Evolutionary conservation across 2,888 invertebrate species (phyloP), one percentile per base, ranked within the genome.

Genomic region (Xanthia icteritia): DNA sequence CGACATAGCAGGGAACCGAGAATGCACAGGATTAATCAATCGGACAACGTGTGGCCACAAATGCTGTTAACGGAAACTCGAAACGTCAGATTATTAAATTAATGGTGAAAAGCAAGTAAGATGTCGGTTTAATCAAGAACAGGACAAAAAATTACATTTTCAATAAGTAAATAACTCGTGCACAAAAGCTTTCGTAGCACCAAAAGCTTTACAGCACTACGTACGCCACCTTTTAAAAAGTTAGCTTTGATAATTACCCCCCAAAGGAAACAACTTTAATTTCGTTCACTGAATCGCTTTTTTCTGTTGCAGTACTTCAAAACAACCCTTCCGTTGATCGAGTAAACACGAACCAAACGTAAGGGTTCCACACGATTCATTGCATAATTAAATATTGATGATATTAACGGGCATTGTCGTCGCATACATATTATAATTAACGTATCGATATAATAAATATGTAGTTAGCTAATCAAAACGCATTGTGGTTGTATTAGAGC

Each of bases 401-500:
- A 69, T 77, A 86, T 77, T 77, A 83, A 79, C 83, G 77, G 76
- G n/a, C n/a, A 86, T 86, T 86, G 83, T 86, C 83, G 75, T 65
- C 70, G 67, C 56, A 54, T 73, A 79, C 70, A 74, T 72, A 76
- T 70, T 76, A 77, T 76, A 73, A 77, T 78, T 76, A 76, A 76
- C 68, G 72, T 82, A 83, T 84, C 78, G 73, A 84, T 84, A 86
- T 77, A 84, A 86, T 83, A 86, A 79, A 85, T 84, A 75, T 75
- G 73, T 75, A 73, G 78, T 82, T 84, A 76, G 56, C 83, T 80
- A 89, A 86, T 83, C 86, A 79, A 73, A 86, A 85, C 83, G 73
- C 82, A 86, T 80, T 85, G 81, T 79, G 81, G 82, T 83, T 82
- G 86, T 85, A 91, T 92, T 91, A 92, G 89, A 89, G 86, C 83